Conservation (phyloP, 2,888 invertebrate species). For the Hydrotaea cyrtoneurina region DNA sequence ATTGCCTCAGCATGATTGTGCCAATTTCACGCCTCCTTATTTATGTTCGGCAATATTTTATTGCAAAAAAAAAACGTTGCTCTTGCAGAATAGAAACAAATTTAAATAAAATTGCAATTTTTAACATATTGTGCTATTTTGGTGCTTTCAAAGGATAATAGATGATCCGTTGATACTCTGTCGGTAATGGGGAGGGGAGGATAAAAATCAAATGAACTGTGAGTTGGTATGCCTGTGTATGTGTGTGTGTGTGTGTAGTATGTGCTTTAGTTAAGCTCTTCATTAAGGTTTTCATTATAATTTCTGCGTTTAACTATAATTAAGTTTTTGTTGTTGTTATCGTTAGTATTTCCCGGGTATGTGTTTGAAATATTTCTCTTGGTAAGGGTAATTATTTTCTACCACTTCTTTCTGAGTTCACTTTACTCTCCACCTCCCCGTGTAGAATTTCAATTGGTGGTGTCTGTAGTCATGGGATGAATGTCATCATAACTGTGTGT, state of each 20-base stretch:
- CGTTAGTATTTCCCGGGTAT: not conserved
- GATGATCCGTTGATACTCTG: not conserved
- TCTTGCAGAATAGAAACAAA: constrained; percentile 52
- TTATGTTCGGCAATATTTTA: constrained; percentile 70
- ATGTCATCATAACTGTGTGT: constrained; percentile 51
- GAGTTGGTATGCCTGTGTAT: constrained; percentile 34
- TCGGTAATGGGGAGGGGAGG: not conserved
- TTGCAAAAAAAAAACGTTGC: constrained; percentile 61
- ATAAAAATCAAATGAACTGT: constrained; percentile 45
- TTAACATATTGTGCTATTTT: constrained; percentile 69
- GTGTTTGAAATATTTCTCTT: not conserved
- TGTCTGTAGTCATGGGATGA: constrained; percentile 59
- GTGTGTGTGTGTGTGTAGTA: not conserved
- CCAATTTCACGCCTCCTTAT: constrained; percentile 79
- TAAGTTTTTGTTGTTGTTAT: constrained; percentile 32
- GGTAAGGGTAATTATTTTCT: constrained; percentile 70
- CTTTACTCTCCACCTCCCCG: constrained; percentile 23
- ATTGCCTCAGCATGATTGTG: constrained; percentile 62
- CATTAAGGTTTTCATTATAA: constrained; percentile 57
- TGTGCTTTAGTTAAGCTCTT: constrained; percentile 59
- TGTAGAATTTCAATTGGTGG: constrained; percentile 68
- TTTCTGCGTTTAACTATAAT: constrained; percentile 44
- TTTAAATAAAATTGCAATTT: constrained; percentile 79
- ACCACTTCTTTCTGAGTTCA: constrained; percentile 28
- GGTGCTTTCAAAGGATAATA: constrained; percentile 30